Evolutionary conservation across 1,140 invertebrate genomes (phyloP), one percentile per base, ranked within the genome.

Genomic region (Pararge aegeria): DNA sequence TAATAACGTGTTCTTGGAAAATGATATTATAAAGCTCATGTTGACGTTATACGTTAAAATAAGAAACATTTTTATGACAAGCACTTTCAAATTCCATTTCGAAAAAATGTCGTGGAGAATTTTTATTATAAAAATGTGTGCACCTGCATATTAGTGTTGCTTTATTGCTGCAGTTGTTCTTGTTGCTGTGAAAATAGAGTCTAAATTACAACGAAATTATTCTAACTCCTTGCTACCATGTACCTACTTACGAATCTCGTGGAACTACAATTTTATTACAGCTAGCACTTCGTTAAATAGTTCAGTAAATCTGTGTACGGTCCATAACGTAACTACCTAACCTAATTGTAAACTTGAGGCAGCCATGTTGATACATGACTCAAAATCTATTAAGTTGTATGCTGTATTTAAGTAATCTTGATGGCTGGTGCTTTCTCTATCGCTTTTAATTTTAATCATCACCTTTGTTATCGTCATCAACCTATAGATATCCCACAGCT

Each of bases 101-200:
- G n/a, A 12, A 34, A 34, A 34, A 34, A 34, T 34, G 30, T 34
- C 30, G 30, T n/a, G 10, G 12, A 34, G 30, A 34, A 34, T 34
- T 34, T 34, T 34, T 34, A 34, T 34, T 34, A 34, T 34, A 34
- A 34, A 34, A 34, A 34, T 34, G 30, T 34, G 30, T 34, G 30
- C 30, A 34, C 30, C 30, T n/a, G 30, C 30, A 34, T 12, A 34
- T 34, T 34, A 12, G 30, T 34, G 7, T 12, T 12, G 30, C 30
- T 34, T n/a, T 12, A 12, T 34, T 3, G 10, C 30, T 3, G n/a
- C n/a, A n/a, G n/a, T 34, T 0, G 12, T 12, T 34, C 30, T 34
- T 34, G n/a, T 1, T 34, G 30, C 10, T 12, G 2, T 10, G 9
- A 34, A 7, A 34, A 34, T 34, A 34, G 30, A 34, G 30, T 4